Evolutionary conservation across 2,888 invertebrate genomes (phyloP), one percentile per base, ranked within the genome.

Genomic region (Holacanthella duospinosa): DNA sequence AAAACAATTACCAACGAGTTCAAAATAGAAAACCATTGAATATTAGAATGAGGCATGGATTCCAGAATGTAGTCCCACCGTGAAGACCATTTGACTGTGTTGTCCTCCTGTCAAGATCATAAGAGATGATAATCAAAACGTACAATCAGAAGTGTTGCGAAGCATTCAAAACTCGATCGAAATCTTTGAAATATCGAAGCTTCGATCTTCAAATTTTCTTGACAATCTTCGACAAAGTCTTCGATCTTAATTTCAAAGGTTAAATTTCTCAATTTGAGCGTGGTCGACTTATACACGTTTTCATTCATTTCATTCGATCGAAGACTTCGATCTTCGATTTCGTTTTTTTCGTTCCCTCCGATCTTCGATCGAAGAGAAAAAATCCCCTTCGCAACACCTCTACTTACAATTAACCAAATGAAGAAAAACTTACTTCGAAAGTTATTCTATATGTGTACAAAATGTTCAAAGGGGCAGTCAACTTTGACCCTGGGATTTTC

Each of bases 31-130:
- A 97, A 96, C 97, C 96, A 97, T 77, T 97, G 96, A 74, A 97
- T 96, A 77, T 96, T 96, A 0, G 96, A 92, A 77, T 96, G 94
- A 0, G 94, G 95, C 89, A 95, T 93, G 0, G 96, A 94, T 79
- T 96, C 94, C 64, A 99, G 80, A 68, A 99, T 96, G 78, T 99
- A 99, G 79, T 99, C 99, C 99, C 99, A 99, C 75, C 99, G 84
- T 0, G 95, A 96, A 0, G 95, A 95, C 99, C 64, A 66, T 27
- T 59, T 48, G 1, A 66, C 59, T 9, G 29, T 21, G 27, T 61
- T 54, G 9, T 66, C 55, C 26, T 60, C 61, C 65, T 63, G 21
- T 24, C 61, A 55, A 44, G 21, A 26, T n/a, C n/a, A n/a, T n/a
- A n/a, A n/a, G n/a, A n/a, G n/a, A n/a, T 21, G 12, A 28, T 19